Evolutionary conservation across 1,140 invertebrate genomes (phyloP).

Genomic region (Bombus waltoni): DNA sequence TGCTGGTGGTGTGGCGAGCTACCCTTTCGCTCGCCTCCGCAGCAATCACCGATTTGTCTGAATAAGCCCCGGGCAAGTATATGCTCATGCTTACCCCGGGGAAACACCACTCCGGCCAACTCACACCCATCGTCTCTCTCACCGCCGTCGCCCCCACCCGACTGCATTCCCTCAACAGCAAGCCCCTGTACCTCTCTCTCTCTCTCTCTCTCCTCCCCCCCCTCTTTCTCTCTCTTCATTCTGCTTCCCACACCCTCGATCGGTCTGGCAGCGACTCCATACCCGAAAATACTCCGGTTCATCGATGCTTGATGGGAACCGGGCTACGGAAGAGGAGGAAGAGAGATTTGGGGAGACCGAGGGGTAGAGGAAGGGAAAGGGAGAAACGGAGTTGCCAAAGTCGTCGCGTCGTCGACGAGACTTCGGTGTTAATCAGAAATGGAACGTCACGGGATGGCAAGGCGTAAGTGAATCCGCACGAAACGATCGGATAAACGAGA

Average conservation of each 20-base stretch:
- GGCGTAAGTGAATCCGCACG: constrained; percentile 17
- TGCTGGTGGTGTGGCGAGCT: constrained; percentile 41
- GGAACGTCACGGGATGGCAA: neutral
- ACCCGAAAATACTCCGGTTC: constrained; percentile 75
- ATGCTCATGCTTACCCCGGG: constrained; percentile 78
- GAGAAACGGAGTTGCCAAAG: constrained; percentile 44
- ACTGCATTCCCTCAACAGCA: constrained; percentile 41
- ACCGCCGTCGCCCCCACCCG: neutral
- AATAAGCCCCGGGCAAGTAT: constrained; percentile 82
- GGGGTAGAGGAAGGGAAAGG: neutral
- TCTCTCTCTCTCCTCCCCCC: too few relatives aligned
- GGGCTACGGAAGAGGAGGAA: constrained; percentile 24
- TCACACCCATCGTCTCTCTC: constrained; percentile 43
- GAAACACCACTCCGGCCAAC: constrained; percentile 76
- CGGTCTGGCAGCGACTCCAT: constrained; percentile 45
- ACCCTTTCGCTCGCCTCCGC: constrained; percentile 78
- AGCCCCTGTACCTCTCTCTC: constrained; percentile 12
- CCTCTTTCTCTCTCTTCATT: neutral
- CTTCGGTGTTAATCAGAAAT: constrained; percentile 47
- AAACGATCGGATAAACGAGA: constrained; percentile 23
- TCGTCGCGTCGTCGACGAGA: constrained; percentile 12
- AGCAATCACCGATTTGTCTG: constrained; percentile 82
- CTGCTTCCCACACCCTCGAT: constrained; percentile 24
- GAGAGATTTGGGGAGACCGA: neutral
- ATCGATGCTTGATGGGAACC: constrained; percentile 76